Base-by-base conservation (phyloP, 2,797 vertebrate genomes). In the Smutsia temminckii region DNA sequence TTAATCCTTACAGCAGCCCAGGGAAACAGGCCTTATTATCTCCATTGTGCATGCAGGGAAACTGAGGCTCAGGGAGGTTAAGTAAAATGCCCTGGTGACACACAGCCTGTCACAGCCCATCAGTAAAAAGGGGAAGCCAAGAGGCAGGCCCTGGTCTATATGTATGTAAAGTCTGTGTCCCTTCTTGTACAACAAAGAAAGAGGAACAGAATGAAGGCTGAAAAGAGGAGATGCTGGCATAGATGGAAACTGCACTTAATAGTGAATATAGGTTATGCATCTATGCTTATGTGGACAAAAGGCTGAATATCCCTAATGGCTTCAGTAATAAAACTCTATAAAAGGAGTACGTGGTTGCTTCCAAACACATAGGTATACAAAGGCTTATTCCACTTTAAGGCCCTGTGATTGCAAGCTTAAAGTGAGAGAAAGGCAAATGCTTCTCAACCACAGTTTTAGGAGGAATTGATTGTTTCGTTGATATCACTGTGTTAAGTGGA, bases 271-370 rank as follows among this genome's bases (percentile, higher is more conserved):
- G 55, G 83, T n/a, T 86, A 66, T 91, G 64, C 59, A 53, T 91
- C 57, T 80, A 5, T 81, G 68, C 66, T 93, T 78, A 84, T 0
- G 7, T 89, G 92, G 91, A 74, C 29, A 88, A 64, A 85, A 49
- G 63, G 85, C 63, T 91, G 68, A 53, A 92, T 27, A 74, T 53
- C 63, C 63, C 86, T 91, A 81, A 95, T 85, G 96, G 59, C 64
- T 87, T 89, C 46, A 92, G 57, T 64, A 93, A 96, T 85, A 86
- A 1, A 34, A 93, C 91, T 57, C 86, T 89, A 32, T 69, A 71
- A 88, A 89, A 84, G 72, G 71, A 96, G 27, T 49, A 75, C 80
- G 66, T 27, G 91, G 94, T 80, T 23, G 46, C 85, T 78, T 69
- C 10, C 32, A 0, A 2, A 63, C 29, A 34, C 7, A 21, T 32